Percentiles rank a stretch among this genome's conserved stretches.
Conservation (phyloP, 2,888 invertebrate genomes). For the Bedellia somnulentella region DNA sequence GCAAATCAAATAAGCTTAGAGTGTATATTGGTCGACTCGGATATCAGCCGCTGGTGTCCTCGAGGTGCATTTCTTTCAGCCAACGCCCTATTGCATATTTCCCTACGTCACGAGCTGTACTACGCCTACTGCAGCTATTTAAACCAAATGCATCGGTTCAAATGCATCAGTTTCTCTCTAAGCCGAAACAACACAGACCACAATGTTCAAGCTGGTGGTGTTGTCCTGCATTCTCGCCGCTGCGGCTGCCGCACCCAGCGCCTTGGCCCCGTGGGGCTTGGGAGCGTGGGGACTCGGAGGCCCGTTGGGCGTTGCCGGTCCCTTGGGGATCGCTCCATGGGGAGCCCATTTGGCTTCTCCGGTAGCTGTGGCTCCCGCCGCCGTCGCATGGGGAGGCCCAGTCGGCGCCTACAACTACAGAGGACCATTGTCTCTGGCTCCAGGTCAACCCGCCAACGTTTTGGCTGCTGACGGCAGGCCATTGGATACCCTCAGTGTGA, state of each 20-base stretch:
- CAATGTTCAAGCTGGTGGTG: slow-evolving; percentile 63
- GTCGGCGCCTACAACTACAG: slow-evolving; percentile 39
- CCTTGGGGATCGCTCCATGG: slow-evolving; percentile 13
- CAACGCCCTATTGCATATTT: slow-evolving; percentile 40
- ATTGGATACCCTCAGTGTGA: slow-evolving; percentile 46
- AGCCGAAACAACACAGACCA: slow-evolving; percentile 51
- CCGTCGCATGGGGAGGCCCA: slow-evolving; percentile 19
- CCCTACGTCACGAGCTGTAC: slow-evolving; percentile 39
- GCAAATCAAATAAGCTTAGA: slow-evolving; percentile 19
- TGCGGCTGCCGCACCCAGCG: slow-evolving; percentile 45
- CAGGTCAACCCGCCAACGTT: slow-evolving; percentile 46
- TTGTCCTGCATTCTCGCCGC: slow-evolving; percentile 64
- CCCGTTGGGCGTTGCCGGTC: slow-evolving; percentile 14
- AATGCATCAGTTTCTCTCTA: slow-evolving; percentile 31
- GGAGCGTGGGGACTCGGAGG: slow-evolving; percentile 14
- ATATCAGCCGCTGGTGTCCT: slow-evolving; percentile 15
- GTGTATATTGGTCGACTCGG: slow-evolving; percentile 16
- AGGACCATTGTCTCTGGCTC: slow-evolving; percentile 43
- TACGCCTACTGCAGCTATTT: slow-evolving; percentile 44
- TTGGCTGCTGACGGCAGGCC: slow-evolving; percentile 47
- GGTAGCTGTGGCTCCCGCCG: slow-evolving; percentile 13
- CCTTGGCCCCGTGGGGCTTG: slow-evolving; percentile 16
- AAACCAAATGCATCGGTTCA: slow-evolving; percentile 26
- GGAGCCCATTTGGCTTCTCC: slow-evolving; percentile 22
- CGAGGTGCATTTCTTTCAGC: slow-evolving; percentile 27